Evolutionary conservation across 2,888 invertebrate genomes (phyloP), one percentile per base, ranked within the genome.

Genomic region (Torymus aiolomorphi): DNA sequence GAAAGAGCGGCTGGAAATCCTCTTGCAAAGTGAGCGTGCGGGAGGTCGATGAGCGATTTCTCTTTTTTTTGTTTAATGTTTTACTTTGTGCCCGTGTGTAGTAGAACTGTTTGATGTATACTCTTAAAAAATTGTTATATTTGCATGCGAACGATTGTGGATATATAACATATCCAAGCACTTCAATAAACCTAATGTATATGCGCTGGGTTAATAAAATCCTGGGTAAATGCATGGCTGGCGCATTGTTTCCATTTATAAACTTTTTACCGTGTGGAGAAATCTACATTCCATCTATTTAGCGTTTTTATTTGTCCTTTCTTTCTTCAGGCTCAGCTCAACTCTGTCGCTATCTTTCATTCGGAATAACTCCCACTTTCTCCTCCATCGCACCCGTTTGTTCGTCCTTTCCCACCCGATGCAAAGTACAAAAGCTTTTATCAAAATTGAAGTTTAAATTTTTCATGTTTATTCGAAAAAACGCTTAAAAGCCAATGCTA

Each of bases 381-480:
- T 31, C 10, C 18, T 52, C 2, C 13, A 14, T 57, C 24, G 42
- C 42, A 51, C 51, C 51, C 42, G 42, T 70, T 59, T 49, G 12
- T 42, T 59, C 42, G 18, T 20, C 24, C n/a, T 16, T 13, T 49
- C 16, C 14, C 14, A 56, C 54, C 11, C 65, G 56, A 76, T 54
- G 63, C 51, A 77, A 62, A 76, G 49, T 67, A 52, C 57, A 63
- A 71, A 61, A 65, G 71, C 77, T 77, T 77, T 77, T 77, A 77
- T 71, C 42, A 57, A 71, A 77, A 77, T 77, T 77, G 71, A 77
- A 77, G 63, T 71, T 65, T 16, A 71, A 63, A 71, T 71, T 77
- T 75, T 77, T 70, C 14, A 76, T 42, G 42, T 75, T 57, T 61
- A 75, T 57, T 31, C 13, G 42, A 31, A 18, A 24, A 63, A 24